Evolutionary conservation across 1,140 invertebrate species (phyloP).

Genomic region (Acromyrmex echinatior): DNA sequence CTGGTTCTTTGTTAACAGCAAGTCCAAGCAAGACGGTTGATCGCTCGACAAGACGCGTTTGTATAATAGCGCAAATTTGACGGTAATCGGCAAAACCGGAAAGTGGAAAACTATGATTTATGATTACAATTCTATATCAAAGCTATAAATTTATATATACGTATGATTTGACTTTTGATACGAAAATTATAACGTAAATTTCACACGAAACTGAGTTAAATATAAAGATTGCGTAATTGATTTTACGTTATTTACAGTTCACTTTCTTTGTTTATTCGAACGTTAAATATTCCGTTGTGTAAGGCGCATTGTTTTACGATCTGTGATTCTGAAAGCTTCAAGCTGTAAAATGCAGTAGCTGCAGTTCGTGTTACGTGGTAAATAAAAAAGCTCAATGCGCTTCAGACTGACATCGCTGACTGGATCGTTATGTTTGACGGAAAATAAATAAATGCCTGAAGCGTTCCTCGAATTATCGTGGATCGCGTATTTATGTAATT

Average conservation of each 20-base stretch:
- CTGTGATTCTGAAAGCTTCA: not conserved
- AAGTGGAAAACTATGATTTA: not conserved
- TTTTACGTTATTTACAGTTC: not conserved
- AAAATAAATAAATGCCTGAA: conserved; percentile 64
- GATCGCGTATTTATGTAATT: conserved; percentile 51
- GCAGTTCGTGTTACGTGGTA: not conserved
- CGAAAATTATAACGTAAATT: not conserved
- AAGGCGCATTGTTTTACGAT: not conserved
- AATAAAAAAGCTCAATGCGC: conserved; percentile 22
- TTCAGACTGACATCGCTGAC: not conserved
- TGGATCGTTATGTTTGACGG: conserved; percentile 23
- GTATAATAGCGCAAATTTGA: conserved; percentile 44
- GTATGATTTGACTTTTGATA: not conserved
- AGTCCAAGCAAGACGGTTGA: conserved; percentile 22
- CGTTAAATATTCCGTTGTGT: conserved; percentile 17
- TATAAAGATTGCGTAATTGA: not conserved
- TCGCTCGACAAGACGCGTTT: conserved; percentile 24
- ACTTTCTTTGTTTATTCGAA: not conserved
- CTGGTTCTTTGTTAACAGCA: conserved; percentile 52
- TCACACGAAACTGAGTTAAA: not conserved
- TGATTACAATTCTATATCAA: not conserved
- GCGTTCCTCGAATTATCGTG: conserved; percentile 59
- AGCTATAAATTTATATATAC: not conserved
- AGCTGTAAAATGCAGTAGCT: conserved; percentile 26
- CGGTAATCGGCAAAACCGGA: conserved; percentile 7